These are phyloP conservation scores for Chiloscyllium plagiosum DNA, from an alignment of 2,113 vertebrate species.

Conservation along the genomic window DNA sequence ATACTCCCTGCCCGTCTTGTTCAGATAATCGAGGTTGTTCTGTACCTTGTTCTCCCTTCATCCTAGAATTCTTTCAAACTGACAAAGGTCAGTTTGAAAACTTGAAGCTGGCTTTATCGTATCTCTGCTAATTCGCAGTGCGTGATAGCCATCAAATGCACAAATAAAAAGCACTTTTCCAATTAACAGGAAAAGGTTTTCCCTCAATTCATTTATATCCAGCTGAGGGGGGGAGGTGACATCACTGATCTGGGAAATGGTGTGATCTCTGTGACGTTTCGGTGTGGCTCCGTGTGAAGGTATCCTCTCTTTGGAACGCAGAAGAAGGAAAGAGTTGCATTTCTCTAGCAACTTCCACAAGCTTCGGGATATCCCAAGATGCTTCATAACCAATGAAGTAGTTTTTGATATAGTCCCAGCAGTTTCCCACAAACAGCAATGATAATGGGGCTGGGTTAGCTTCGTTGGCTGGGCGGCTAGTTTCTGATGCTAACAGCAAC, in stretches of 20 bases:
- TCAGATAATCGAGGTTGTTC: too few relatives aligned
- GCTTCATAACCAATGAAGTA: background rate
- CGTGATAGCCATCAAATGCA: background rate
- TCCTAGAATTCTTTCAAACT: background rate
- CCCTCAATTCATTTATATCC: background rate
- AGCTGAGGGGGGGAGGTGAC: background rate
- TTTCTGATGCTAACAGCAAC: too few relatives aligned
- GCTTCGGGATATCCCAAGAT: background rate
- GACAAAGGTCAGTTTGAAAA: background rate
- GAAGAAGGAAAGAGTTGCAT: background rate
- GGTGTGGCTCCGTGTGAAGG: background rate
- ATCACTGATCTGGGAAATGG: background rate
- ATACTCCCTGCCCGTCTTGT: too few relatives aligned
- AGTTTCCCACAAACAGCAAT: background rate
- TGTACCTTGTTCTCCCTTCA: background rate
- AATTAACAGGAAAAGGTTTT: background rate
- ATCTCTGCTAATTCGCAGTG: background rate
- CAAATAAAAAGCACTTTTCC: slow-evolving; percentile 19
- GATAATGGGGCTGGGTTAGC: background rate
- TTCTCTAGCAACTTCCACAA: background rate
- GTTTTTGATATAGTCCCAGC: background rate
- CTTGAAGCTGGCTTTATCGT: background rate
- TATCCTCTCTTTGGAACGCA: background rate
- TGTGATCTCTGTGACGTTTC: background rate
- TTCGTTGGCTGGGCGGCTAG: too few relatives aligned